Percentiles rank a stretch among this genome's conserved stretches.
Evolutionary conservation across 2,888 invertebrate species (phyloP).

Genomic region (Rhagium mordax): DNA sequence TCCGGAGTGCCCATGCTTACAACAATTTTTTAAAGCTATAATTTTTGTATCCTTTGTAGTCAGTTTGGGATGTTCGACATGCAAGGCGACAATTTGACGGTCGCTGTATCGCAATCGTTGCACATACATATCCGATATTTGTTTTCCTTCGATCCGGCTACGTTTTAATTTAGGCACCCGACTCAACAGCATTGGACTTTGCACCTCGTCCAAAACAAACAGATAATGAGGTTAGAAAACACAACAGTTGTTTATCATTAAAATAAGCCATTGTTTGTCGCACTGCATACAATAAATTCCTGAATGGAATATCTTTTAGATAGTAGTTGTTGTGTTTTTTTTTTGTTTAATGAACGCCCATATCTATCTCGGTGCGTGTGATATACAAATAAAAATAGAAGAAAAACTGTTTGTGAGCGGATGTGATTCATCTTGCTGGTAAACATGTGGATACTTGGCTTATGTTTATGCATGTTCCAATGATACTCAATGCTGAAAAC

Average conservation of each 20-base stretch:
- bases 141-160: background rate
- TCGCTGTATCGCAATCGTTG: too few relatives aligned
- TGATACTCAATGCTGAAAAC: slow-evolving; percentile 32
- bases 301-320: slow-evolving; percentile 32
- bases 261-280: slow-evolving; percentile 24
- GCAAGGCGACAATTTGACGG: too few relatives aligned
- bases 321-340: slow-evolving; percentile 14
- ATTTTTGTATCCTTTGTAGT: too few relatives aligned
- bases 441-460: slow-evolving; percentile 34
- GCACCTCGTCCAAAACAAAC: slow-evolving; percentile 20
- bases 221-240: slow-evolving; percentile 26
- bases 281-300: slow-evolving; percentile 34
- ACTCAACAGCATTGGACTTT: slow-evolving; percentile 11
- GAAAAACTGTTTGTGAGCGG: slow-evolving; percentile 37
- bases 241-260: slow-evolving; percentile 33
- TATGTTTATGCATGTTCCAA: slow-evolving; percentile 27
- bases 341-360: slow-evolving; percentile 24
- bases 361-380: slow-evolving; percentile 34
- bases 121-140: background rate
- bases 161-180: slow-evolving; percentile 7
- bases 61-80: too few relatives aligned
- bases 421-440: slow-evolving; percentile 38
- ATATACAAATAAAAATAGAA: slow-evolving; percentile 37
- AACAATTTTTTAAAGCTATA: too few relatives aligned
- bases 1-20: too few relatives aligned